A percentile compares a stretch with the other conserved stretches of the same genome.
These are phyloP conservation scores for Hirtodrosophila histrioides DNA, from an alignment of 2,888 invertebrate genomes.

Conservation along the genomic window DNA sequence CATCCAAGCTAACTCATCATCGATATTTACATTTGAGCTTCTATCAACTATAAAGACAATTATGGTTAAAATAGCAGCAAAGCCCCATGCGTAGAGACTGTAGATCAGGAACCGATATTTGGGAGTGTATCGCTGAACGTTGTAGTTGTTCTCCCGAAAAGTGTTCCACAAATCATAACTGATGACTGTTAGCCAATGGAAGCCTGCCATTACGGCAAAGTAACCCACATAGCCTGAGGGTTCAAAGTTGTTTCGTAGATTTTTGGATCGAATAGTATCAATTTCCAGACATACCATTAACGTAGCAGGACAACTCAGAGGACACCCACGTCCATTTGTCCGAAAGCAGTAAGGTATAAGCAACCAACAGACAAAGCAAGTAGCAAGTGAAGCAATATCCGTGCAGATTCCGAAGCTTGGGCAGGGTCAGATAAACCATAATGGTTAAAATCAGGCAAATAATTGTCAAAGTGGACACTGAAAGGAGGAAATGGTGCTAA, in stretches of 20 bases:
- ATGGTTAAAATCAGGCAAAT: constrained; percentile 89
- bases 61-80: constrained; percentile 62
- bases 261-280: too few relatives aligned
- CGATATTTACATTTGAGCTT: constrained; percentile 29
- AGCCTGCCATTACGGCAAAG: constrained; percentile 90
- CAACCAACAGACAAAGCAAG: constrained; percentile 24
- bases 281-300: constrained; percentile 16
- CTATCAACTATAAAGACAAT: constrained; percentile 76
- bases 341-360: constrained; percentile 4
- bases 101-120: constrained; percentile 70
- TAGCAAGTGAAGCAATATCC: constrained; percentile 36
- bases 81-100: constrained; percentile 80
- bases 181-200: constrained; percentile 94
- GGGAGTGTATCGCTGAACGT: constrained; percentile 41
- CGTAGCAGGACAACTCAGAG: neutral
- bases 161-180: constrained; percentile 92
- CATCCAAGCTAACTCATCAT: constrained; percentile 54
- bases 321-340: neutral
- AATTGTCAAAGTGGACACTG: constrained; percentile 89
- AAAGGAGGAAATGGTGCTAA: constrained; percentile 44
- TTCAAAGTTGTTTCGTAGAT: neutral
- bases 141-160: constrained; percentile 54
- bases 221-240: constrained; percentile 84
- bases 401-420: constrained; percentile 29
- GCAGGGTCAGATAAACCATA: constrained; percentile 43